phyloP scores from a whole-genome alignment of 1,140 invertebrate genomes.

The Rhyacophila brunnea region DNA sequence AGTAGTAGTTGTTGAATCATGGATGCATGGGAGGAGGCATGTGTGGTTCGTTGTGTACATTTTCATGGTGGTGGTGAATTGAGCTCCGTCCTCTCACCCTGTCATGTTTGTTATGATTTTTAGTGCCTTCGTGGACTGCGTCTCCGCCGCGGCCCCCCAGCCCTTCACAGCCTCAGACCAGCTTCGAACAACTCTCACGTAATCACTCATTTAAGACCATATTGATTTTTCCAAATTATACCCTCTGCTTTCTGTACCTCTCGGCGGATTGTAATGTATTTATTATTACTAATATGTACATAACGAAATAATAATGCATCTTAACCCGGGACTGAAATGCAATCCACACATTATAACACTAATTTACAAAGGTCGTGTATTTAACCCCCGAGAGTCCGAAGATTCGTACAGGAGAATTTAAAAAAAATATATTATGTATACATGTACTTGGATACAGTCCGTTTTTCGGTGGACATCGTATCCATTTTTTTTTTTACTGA shows the following conservation, averaged over 20 bases:
- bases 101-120: constrained; percentile 39
- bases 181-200: constrained; percentile 55
- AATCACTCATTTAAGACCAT: constrained; percentile 38
- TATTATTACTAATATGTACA: not conserved
- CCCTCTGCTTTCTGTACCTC: not conserved
- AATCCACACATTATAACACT: too few species aligned
- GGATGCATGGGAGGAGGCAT: not conserved
- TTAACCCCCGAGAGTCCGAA: too few species aligned
- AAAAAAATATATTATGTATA: too few species aligned
- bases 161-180: constrained; percentile 52
- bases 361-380: too few species aligned
- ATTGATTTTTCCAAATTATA: constrained; percentile 1
- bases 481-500: too few species aligned
- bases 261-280: too few species aligned
- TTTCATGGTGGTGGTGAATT: constrained; percentile 28
- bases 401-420: too few species aligned
- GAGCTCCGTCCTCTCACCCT: constrained; percentile 29
- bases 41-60: constrained; percentile 8
- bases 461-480: too few species aligned
- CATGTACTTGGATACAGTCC: too few species aligned
- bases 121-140: constrained; percentile 53
- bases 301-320: too few species aligned
- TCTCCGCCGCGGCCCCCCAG: constrained; percentile 52
- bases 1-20: too few species aligned
- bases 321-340: too few species aligned